These are phyloP conservation scores for Sitta carolinensis DNA, from an alignment of 2,797 vertebrate species.

Conservation along the genomic window DNA sequence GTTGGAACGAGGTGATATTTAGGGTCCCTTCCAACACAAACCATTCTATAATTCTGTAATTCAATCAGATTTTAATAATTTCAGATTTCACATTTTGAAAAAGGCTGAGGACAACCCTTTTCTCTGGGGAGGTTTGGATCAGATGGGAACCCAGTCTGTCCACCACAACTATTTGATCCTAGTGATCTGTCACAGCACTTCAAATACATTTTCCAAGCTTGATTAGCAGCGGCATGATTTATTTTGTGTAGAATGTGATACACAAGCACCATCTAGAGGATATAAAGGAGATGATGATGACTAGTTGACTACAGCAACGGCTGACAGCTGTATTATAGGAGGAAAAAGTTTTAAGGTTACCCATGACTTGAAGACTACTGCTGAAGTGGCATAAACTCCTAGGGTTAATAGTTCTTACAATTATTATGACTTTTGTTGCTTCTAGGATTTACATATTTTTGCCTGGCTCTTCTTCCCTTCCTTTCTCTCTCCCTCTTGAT, in stretches of 20 bases:
- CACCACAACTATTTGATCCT: background rate
- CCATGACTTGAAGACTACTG: background rate
- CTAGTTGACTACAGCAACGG: background rate
- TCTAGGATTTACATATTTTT: background rate
- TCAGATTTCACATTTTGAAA: background rate
- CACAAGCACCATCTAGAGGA: constrained; percentile 65
- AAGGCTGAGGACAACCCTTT: background rate
- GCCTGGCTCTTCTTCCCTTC: background rate
- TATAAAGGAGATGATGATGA: background rate
- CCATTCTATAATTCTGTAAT: background rate
- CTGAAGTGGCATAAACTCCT: background rate
- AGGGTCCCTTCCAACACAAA: background rate
- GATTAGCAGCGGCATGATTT: background rate
- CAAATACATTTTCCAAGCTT: background rate
- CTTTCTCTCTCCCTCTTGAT: background rate
- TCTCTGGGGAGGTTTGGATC: background rate
- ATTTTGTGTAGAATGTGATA: background rate
- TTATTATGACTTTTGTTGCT: background rate
- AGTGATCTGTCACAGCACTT: background rate
- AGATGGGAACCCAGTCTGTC: background rate
- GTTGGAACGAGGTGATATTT: background rate
- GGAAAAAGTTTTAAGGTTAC: background rate
- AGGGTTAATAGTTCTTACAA: background rate
- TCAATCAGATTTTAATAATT: background rate
- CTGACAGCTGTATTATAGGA: background rate